Percentiles rank a stretch among this genome's conserved stretches.
These are phyloP conservation scores for Stenoptilia bipunctidactyla DNA, from an alignment of 2,888 invertebrate species.

Conservation along the genomic window DNA sequence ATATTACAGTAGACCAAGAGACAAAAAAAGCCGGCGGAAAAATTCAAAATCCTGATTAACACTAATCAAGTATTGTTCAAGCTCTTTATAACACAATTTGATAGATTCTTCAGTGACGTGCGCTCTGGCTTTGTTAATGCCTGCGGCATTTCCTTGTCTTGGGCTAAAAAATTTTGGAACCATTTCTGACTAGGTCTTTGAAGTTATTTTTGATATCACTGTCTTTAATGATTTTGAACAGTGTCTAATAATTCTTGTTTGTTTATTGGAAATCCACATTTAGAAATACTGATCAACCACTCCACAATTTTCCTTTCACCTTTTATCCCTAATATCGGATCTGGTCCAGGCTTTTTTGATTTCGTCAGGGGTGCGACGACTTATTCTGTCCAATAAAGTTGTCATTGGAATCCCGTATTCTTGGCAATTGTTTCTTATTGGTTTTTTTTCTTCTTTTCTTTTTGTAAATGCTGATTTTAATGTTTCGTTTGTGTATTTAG, in stretches of 20 bases:
- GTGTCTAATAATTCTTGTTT: constrained; percentile 22
- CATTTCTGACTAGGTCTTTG: constrained; percentile 14
- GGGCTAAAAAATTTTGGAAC: no score
- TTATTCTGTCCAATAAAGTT: no score
- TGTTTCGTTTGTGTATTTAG: no score
- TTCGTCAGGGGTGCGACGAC: no score
- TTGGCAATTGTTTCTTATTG: no score
- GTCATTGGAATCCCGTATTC: no score
- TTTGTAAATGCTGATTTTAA: no score
- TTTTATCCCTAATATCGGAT: constrained; percentile 16
- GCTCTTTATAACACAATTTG: constrained; percentile 6
- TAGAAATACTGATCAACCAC: constrained; percentile 21
- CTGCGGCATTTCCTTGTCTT: constrained; percentile 10
- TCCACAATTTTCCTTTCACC: constrained; percentile 20
- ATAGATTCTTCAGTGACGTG: constrained; percentile 10
- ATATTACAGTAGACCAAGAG: no score
- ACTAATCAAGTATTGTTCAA: constrained; percentile 6
- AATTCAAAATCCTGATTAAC: not conserved
- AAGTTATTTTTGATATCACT: constrained; percentile 8
- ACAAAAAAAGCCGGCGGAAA: no score
- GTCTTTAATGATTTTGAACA: constrained; percentile 17
- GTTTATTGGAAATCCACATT: constrained; percentile 26
- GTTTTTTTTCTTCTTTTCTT: no score
- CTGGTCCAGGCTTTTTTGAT: constrained; percentile 19
- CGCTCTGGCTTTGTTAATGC: constrained; percentile 14